Evolutionary conservation across 2,888 invertebrate species (phyloP), one percentile per base, ranked within the genome.

Genomic region (Drosophila dives): DNA sequence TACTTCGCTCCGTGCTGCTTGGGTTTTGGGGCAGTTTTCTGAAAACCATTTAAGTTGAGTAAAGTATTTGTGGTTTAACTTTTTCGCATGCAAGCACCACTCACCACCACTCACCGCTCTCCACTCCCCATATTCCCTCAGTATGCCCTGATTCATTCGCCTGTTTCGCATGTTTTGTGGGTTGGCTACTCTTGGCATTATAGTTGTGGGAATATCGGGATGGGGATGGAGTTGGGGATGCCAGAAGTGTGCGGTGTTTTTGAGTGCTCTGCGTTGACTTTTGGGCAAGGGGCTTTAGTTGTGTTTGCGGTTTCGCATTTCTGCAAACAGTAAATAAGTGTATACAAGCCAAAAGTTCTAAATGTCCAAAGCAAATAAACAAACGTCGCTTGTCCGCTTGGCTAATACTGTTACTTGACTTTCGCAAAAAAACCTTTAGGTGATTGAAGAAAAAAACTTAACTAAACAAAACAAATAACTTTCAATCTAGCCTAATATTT

Each of bases 301-400:
- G 81, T 87, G 75, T 80, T 87, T 85, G 86, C 64, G 84, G 84
- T 87, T 77, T 87, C 88, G 64, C 81, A 83, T 88, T 85, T 86
- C 86, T 72, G 71, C 77, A 77, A 86, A 83, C 84, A 81, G 75
- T 87, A 85, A 88, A 86, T 83, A 83, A 86, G 73, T 72, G 70
- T 80, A 63, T 67, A 65, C 64, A 59, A 60, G 68, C 64, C 60
- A 59, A 75, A 71, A 78, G 67, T 60, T 51, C 63, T 75, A 82
- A 81, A 75, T 80, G 82, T 75, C 82, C 61, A 82, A 59, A 86
- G 86, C 75, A 88, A 86, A 85, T 86, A 85, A 86, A 80, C 83
- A 83, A 68, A 69, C 67, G 67, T 59, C 66, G 53, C 60, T 67
- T 55, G 40, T 50, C 36, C 75, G 64, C 36, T 63, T 64, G 42